Conservation (phyloP, 2,113 vertebrate species). For the Indicator indicator region DNA sequence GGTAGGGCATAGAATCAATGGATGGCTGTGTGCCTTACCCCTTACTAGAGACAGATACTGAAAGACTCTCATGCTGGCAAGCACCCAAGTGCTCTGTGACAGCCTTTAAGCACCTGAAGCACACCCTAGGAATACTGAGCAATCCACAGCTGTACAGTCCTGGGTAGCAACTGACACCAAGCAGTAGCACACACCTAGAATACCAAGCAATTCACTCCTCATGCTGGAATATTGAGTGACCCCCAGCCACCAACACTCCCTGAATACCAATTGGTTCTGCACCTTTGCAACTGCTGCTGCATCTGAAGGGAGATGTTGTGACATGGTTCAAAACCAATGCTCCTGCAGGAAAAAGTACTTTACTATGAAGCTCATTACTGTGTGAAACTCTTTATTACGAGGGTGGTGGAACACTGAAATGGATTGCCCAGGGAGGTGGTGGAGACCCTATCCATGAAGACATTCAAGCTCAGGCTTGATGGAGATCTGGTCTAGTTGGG, state of each 20-base stretch:
- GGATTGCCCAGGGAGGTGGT: too few relatives aligned
- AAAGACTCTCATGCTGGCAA: neutral
- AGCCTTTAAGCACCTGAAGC: conserved; percentile 1
- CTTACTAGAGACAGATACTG: neutral
- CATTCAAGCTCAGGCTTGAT: too few relatives aligned
- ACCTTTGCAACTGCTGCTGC: conserved; percentile 19
- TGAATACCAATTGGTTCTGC: conserved; percentile 55
- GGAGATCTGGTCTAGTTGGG: too few relatives aligned
- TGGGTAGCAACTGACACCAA: neutral
- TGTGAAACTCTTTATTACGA: too few relatives aligned
- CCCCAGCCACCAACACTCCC: conserved; percentile 7
- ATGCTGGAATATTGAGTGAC: conserved; percentile 57
- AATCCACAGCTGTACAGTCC: neutral
- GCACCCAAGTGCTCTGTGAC: neutral
- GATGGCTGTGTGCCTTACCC: neutral
- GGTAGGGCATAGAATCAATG: neutral
- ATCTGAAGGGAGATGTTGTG: neutral
- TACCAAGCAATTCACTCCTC: neutral
- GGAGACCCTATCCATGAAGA: too few relatives aligned
- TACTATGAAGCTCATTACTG: too few relatives aligned
- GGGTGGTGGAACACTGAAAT: too few relatives aligned
- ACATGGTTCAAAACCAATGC: neutral
- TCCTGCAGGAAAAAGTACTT: too few relatives aligned
- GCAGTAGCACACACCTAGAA: neutral
- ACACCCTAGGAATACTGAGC: conserved; percentile 49